Base-by-base conservation (phyloP, 1,140 invertebrate genomes). In the Thaumatotibia leucotreta region DNA sequence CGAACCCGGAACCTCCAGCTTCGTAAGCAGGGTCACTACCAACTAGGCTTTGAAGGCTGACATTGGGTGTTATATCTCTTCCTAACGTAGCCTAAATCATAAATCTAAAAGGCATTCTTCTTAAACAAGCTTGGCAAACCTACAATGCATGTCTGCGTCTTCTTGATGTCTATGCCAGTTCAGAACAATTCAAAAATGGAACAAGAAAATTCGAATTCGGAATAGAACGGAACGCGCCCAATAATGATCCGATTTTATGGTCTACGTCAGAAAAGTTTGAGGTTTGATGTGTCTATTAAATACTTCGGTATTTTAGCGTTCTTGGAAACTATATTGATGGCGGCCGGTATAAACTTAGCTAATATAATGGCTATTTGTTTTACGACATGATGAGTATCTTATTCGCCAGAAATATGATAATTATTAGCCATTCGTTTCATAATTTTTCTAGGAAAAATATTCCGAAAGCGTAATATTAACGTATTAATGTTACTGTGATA, bases 201-300 rank as follows among this genome's bases (percentile, higher is more conserved):
- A 77, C 69, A 77, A 76, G 67, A 64, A 66, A 73, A 74, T 80
- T 70, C 39, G 17, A 45, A 72, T 74, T 67, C 72, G 22, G 62
- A 66, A 66, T 27, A 62, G 39, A 72, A 66, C 20, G 50, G 65
- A 33, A 39, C 49, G 63, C 67, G 63, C 29, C 58, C 61, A 68
- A 72, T 70, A 66, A 73, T 65, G 66, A 69, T 72, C 49, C 32
- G 61, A 70, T 70, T 80, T 78, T 80, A 80, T 80, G 66, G 72
- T 66, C 24, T 17, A 39, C 62, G 68, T 35, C 74, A 70, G 72
- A 74, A 35, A 74, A 69, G 68, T 74, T 79, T 66, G 20, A 61
- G 70, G 61, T 77, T 75, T 73, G 79, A 81, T 72, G 69, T 74
- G 73, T 79, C 73, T 79, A 74, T 77, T 75, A 77, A 77, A 77